Evolutionary conservation across 1,140 invertebrate genomes (phyloP).

Genomic region (Agrypnia vestita): DNA sequence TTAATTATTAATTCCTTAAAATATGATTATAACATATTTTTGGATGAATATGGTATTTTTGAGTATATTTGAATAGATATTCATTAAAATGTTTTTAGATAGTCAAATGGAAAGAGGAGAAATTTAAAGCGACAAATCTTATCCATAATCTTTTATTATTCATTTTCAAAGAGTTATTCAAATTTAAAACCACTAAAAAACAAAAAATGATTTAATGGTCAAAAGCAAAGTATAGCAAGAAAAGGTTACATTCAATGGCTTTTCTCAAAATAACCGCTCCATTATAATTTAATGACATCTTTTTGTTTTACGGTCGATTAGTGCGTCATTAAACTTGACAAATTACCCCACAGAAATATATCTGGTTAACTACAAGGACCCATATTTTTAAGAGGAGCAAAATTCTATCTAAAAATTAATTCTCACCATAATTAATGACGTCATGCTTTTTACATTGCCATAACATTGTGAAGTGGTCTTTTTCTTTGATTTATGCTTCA

Average conservation of each 20-base stretch:
- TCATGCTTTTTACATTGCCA: background rate
- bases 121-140: no score
- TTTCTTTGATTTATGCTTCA: no score
- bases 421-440: slow-evolving; percentile 14
- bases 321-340: slow-evolving; percentile 23
- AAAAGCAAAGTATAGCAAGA: slow-evolving; percentile 1
- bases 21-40: no score
- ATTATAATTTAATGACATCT: slow-evolving; percentile 18
- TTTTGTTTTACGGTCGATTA: slow-evolving; percentile 34
- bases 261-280: slow-evolving; percentile 26
- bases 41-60: no score
- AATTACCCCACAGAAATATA: slow-evolving; percentile 25
- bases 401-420: slow-evolving; percentile 27
- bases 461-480: background rate
- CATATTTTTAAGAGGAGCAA: slow-evolving; percentile 18
- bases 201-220: slow-evolving; percentile 6
- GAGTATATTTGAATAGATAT: no score
- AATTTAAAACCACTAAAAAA: background rate
- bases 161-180: no score
- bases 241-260: slow-evolving; percentile 5
- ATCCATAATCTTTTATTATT: no score
- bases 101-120: no score
- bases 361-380: slow-evolving; percentile 31
- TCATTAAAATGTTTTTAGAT: no score
- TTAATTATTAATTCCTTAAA: no score